phyloP scores from a whole-genome alignment of 2,113 vertebrate species.

The Diglossa brunneiventris region DNA sequence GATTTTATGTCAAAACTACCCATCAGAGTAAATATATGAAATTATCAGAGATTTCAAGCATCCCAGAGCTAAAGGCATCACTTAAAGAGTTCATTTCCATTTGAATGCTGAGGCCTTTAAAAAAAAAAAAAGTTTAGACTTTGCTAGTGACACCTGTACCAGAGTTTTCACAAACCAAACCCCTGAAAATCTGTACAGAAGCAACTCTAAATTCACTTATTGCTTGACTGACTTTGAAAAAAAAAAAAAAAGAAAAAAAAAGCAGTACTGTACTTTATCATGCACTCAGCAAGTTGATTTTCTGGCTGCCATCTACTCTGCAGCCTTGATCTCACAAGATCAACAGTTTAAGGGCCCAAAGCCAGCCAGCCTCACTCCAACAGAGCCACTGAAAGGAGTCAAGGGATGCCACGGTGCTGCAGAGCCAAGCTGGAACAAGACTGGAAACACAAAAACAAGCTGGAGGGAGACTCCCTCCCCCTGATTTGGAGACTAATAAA shows the following conservation, averaged over 20 bases:
- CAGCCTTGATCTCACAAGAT: not conserved
- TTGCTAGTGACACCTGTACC: not conserved
- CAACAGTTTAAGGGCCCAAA: not conserved
- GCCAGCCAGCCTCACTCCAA: not conserved
- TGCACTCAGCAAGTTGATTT: not conserved
- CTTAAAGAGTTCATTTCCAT: not conserved
- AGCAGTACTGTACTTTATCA: not conserved
- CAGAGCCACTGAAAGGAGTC: not conserved
- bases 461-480: not conserved
- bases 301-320: not conserved
- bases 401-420: not conserved
- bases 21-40: not conserved
- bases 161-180: not conserved
- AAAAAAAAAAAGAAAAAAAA: too few relatives aligned
- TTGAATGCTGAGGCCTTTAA: not conserved
- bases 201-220: not conserved
- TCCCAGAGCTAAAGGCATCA: not conserved
- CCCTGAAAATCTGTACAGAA: not conserved
- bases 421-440: not conserved
- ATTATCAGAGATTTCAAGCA: not conserved
- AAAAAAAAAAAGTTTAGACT: not conserved
- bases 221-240: not conserved
- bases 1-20: not conserved
- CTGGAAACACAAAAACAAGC: not conserved
- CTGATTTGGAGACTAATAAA: not conserved